Percentiles rank a stretch among this genome's conserved stretches.
Evolutionary conservation across 2,113 vertebrate species (phyloP).

Genomic region (Orientallactaga bullata): DNA sequence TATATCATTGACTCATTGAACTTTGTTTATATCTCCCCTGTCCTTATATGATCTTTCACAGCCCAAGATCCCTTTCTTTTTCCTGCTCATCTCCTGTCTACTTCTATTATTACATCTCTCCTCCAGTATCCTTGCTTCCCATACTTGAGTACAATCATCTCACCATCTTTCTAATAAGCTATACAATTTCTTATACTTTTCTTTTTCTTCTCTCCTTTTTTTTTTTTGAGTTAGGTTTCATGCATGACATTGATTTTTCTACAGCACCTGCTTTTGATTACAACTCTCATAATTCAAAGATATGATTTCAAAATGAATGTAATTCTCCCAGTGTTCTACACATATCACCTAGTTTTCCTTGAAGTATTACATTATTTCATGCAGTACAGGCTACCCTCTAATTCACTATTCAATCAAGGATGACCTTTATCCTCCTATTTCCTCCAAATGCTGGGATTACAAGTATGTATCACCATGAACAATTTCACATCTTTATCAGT

Average conservation of each 20-base stretch:
- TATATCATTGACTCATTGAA: slow-evolving; percentile 35
- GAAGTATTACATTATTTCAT: slow-evolving; percentile 26
- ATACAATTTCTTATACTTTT: background rate
- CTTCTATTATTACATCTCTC: background rate
- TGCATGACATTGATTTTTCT: background rate
- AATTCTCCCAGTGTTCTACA: background rate
- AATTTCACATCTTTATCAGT: background rate
- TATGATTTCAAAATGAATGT: background rate
- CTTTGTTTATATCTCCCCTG: background rate
- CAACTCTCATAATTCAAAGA: background rate
- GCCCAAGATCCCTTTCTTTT: background rate
- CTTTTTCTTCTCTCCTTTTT: background rate
- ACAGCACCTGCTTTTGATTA: slow-evolving; percentile 43
- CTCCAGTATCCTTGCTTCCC: background rate
- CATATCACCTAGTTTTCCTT: background rate
- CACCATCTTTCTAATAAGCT: background rate
- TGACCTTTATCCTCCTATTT: background rate
- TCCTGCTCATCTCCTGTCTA: background rate
- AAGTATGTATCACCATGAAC: background rate
- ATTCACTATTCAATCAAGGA: background rate
- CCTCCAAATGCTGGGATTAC: background rate
- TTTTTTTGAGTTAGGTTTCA: background rate
- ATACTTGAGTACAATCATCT: slow-evolving; percentile 1
- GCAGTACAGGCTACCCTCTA: background rate
- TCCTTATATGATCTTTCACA: background rate